phyloP scores from a whole-genome alignment of 2,113 vertebrate species.

The Nycticebus coucang region DNA sequence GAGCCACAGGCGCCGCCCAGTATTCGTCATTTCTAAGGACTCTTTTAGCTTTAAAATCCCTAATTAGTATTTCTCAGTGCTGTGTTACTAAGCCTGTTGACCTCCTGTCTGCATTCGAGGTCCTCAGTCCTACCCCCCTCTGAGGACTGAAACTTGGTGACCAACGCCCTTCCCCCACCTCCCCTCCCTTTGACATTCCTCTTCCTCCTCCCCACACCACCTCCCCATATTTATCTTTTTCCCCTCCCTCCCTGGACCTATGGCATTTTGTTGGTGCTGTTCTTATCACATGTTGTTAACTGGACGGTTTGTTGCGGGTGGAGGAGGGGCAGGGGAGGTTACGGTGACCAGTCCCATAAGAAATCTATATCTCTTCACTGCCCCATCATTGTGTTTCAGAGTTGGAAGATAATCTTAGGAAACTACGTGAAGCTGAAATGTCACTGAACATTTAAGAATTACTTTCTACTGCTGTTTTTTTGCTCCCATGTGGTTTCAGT shows the following conservation, averaged over 20 bases:
- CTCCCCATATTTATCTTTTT: neutral
- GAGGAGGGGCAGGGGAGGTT: neutral
- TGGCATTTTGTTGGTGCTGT: neutral
- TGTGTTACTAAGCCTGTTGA: neutral
- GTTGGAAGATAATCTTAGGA: neutral
- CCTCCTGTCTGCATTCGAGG: too few species aligned
- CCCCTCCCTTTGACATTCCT: neutral
- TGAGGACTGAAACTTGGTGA: neutral
- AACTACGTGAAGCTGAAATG: neutral
- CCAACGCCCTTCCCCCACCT: neutral
- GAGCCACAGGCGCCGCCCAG: too few species aligned
- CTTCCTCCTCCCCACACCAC: fast-evolving
- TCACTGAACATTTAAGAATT: neutral
- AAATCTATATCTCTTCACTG: neutral
- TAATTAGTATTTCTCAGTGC: slow-evolving; percentile 28
- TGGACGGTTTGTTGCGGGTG: neutral
- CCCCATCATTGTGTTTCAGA: neutral
- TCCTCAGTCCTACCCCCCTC: too few species aligned
- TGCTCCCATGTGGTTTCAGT: neutral
- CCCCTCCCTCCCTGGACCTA: neutral
- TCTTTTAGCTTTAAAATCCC: neutral
- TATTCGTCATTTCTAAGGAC: slow-evolving; percentile 8
- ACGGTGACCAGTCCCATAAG: neutral
- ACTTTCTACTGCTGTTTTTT: neutral
- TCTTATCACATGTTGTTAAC: neutral